Evolutionary conservation across 2,888 invertebrate species (phyloP).

Genomic region (Nephrocerus scutellatus): DNA sequence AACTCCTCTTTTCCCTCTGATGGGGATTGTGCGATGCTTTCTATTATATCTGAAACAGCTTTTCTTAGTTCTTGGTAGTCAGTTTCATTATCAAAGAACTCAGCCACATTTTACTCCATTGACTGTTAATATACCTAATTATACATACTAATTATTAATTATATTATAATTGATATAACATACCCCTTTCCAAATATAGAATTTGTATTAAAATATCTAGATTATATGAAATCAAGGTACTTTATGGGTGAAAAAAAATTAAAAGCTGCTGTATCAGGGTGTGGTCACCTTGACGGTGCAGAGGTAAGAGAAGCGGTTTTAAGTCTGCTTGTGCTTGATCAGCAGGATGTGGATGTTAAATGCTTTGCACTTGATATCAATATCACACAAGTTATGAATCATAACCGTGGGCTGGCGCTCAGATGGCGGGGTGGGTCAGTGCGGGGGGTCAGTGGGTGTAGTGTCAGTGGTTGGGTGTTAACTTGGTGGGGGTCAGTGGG

Average conservation of each 20-base stretch:
- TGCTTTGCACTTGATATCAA: background rate
- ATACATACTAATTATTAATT: background rate
- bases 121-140: background rate
- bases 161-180: background rate
- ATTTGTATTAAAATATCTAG: background rate
- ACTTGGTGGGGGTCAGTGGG: too few species aligned
- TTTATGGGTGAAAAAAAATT: background rate
- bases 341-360: background rate
- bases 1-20: background rate
- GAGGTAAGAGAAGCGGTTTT: slow-evolving; percentile 1
- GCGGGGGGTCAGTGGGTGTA: too few species aligned
- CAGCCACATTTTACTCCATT: background rate
- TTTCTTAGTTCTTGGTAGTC: background rate
- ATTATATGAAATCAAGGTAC: background rate
- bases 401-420: too few species aligned
- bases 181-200: background rate
- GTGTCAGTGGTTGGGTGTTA: too few species aligned
- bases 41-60: background rate
- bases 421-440: too few species aligned
- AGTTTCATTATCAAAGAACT: background rate
- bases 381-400: background rate
- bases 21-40: background rate
- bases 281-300: background rate
- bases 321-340: background rate
- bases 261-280: slow-evolving; percentile 1